Evolutionary conservation across 2,113 vertebrate species (phyloP).

Genomic region (Tragelaphus strepsiceros): DNA sequence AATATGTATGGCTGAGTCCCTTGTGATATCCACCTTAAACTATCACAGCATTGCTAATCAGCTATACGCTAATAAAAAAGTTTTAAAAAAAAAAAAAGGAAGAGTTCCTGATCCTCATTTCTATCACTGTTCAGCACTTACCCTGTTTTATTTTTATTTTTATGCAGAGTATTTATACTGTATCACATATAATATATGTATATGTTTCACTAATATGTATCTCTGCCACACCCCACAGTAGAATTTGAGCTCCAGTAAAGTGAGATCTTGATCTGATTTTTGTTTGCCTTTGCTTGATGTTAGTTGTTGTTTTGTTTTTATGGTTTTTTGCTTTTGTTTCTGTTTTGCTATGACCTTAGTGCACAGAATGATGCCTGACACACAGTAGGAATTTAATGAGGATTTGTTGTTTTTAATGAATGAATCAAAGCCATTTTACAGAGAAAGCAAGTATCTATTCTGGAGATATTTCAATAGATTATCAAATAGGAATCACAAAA

Average conservation of each 20-base stretch:
- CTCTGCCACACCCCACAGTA: background rate
- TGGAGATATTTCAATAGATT: background rate
- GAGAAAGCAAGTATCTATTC: background rate
- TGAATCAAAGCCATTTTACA: background rate
- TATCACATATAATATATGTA: background rate
- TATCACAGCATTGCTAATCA: background rate
- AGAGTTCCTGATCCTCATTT: background rate
- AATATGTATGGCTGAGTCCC: background rate
- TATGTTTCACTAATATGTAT: background rate
- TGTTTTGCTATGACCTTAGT: background rate
- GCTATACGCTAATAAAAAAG: background rate
- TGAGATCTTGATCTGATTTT: background rate
- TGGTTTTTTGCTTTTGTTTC: background rate
- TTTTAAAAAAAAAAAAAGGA: background rate
- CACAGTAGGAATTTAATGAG: background rate
- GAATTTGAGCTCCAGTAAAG: background rate
- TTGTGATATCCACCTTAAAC: background rate
- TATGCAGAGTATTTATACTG: background rate
- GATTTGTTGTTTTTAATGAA: constrained; percentile 16
- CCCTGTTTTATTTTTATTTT: background rate
- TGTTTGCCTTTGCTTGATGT: background rate
- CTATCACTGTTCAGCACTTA: background rate
- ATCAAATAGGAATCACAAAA: background rate
- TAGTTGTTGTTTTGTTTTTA: background rate
- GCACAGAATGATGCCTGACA: background rate